These are phyloP conservation scores for Xenops minutus DNA, from an alignment of 2,797 vertebrate genomes.

Conservation along the genomic window DNA sequence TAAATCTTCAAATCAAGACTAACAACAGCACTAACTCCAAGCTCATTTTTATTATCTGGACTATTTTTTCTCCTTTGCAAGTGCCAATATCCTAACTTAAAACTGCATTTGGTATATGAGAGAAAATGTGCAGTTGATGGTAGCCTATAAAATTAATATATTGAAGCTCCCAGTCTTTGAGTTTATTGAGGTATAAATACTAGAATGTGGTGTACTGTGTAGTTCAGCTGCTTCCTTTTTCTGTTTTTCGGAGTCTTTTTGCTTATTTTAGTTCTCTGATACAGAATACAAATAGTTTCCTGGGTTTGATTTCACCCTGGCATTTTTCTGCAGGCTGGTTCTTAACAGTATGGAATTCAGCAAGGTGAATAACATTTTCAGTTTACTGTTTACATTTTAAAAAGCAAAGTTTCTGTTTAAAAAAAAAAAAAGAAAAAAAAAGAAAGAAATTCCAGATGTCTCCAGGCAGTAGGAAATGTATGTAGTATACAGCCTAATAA, in stretches of 20 bases:
- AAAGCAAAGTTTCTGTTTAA: neutral
- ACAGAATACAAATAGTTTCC: neutral
- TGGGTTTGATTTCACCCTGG: neutral
- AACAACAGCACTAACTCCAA: neutral
- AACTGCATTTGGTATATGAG: neutral
- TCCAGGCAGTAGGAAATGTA: neutral
- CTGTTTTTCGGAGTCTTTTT: neutral
- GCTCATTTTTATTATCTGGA: neutral
- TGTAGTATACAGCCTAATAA: neutral
- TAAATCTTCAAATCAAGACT: neutral
- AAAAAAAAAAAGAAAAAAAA: neutral
- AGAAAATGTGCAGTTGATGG: neutral
- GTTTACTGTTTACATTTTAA: conserved; percentile 20
- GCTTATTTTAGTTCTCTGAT: conserved; percentile 6
- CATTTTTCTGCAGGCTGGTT: neutral
- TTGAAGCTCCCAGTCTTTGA: neutral
- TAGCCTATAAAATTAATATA: conserved; percentile 21
- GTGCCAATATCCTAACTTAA: neutral
- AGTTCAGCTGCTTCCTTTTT: conserved; percentile 13
- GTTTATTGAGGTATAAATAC: conserved; percentile 37
- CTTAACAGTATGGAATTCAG: neutral
- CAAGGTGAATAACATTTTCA: conserved; percentile 14
- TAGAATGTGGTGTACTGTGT: neutral
- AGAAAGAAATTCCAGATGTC: conserved; percentile 30
- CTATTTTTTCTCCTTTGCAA: neutral